Evolutionary conservation across 2,888 invertebrate species (phyloP).

Genomic region (Scaptomyza flava): DNA sequence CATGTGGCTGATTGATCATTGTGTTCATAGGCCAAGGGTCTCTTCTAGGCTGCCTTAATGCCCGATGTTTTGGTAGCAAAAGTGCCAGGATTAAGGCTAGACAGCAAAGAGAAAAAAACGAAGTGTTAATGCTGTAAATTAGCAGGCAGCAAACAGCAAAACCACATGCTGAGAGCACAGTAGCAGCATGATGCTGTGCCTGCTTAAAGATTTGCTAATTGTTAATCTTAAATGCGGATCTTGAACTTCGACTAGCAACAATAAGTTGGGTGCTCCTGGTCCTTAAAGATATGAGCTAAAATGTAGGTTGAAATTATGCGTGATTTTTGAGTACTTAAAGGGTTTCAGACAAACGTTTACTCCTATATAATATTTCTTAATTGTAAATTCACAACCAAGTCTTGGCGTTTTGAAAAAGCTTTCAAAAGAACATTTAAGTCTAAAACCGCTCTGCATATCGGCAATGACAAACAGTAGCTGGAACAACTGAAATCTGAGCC

Average conservation of each 20-base stretch:
- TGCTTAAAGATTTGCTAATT: conserved; percentile 61
- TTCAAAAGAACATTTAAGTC: no score
- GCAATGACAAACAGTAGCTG: conserved; percentile 34
- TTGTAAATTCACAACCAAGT: no score
- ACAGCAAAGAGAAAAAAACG: conserved; percentile 22
- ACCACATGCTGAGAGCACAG: conserved; percentile 64
- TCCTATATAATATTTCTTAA: no score
- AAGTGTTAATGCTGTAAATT: conserved; percentile 63
- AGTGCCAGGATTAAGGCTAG: conserved; percentile 60
- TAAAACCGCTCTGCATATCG: background rate
- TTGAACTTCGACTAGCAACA: background rate
- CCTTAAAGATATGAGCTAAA: background rate
- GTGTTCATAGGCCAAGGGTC: conserved; percentile 49
- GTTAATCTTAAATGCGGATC: conserved; percentile 35
- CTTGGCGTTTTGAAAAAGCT: no score
- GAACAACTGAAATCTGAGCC: conserved; percentile 61
- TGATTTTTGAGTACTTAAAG: no score
- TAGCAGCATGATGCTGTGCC: conserved; percentile 31
- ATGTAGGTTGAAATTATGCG: background rate
- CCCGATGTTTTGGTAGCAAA: conserved; percentile 68
- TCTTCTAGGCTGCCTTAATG: conserved; percentile 30
- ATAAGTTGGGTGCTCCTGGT: background rate
- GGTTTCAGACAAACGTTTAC: no score
- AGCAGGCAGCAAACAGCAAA: conserved; percentile 29
- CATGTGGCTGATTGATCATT: conserved; percentile 74